A percentile compares a stretch with the other conserved stretches of the same genome.
These are phyloP conservation scores for Erythrocercus mccallii DNA, from an alignment of 2,113 vertebrate genomes.

Conservation along the genomic window DNA sequence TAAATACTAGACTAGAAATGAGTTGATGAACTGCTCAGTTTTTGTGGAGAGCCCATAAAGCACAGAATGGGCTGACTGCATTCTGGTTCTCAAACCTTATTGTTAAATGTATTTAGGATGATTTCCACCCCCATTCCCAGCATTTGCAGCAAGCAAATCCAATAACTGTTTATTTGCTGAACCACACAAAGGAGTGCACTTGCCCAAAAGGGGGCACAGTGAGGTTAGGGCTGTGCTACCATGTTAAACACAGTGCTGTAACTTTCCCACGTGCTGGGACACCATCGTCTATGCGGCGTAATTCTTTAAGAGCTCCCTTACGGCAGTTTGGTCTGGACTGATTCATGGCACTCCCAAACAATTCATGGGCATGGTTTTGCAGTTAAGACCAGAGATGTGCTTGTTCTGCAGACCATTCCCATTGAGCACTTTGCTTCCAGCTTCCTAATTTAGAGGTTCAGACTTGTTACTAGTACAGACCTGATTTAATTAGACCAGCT, in stretches of 20 bases:
- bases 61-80: background rate
- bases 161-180: background rate
- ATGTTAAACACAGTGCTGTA: accelerated
- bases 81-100: background rate
- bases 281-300: accelerated
- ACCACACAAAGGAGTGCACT: background rate
- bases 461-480: background rate
- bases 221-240: background rate
- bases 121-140: background rate
- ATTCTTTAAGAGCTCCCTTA: background rate
- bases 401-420: background rate
- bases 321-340: accelerated
- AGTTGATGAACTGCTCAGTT: background rate
- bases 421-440: background rate
- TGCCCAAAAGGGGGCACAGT: background rate
- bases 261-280: background rate
- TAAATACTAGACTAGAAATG: background rate
- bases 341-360: no score
- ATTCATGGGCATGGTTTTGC: background rate
- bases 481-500: background rate
- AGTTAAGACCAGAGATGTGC: background rate
- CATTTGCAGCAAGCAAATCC: background rate
- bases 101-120: background rate
- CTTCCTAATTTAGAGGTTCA: background rate
- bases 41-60: background rate